Percentiles rank a stretch among this genome's conserved stretches.
Evolutionary conservation across 2,113 vertebrate genomes (phyloP).

Genomic region (cat (Felis catus)): DNA sequence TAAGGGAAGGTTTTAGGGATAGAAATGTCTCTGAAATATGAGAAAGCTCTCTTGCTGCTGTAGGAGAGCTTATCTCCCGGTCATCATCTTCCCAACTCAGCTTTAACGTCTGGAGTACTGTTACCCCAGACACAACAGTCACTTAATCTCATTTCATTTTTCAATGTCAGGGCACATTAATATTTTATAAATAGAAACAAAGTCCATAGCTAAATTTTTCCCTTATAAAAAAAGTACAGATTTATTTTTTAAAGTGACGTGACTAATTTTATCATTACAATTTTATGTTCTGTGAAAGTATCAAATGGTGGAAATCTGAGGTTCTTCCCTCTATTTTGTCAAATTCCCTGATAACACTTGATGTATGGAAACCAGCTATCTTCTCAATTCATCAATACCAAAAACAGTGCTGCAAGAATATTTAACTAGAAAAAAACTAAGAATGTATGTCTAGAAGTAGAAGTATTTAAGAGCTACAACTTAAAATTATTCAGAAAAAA

Average conservation of each 20-base stretch:
- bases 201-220: conserved; percentile 46
- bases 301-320: neutral
- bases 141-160: conserved; percentile 68
- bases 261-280: neutral
- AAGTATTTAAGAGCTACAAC: neutral
- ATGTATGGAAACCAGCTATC: neutral
- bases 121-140: conserved; percentile 78
- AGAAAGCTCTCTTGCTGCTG: conserved; percentile 61
- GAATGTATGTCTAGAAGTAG: neutral
- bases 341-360: neutral
- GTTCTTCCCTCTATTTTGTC: neutral
- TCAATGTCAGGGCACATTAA: conserved; percentile 73
- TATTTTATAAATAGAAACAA: conserved; percentile 75
- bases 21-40: conserved; percentile 62
- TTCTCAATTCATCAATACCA: neutral
- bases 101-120: conserved; percentile 57
- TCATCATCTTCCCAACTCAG: conserved; percentile 63
- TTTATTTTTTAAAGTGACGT: conserved; percentile 50
- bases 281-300: neutral
- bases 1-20: neutral
- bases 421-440: neutral
- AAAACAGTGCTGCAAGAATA: neutral
- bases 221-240: neutral
- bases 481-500: neutral
- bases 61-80: conserved; percentile 62